phyloP scores from a whole-genome alignment of 2,888 invertebrate species.

The Lycocerus yunnanus region DNA sequence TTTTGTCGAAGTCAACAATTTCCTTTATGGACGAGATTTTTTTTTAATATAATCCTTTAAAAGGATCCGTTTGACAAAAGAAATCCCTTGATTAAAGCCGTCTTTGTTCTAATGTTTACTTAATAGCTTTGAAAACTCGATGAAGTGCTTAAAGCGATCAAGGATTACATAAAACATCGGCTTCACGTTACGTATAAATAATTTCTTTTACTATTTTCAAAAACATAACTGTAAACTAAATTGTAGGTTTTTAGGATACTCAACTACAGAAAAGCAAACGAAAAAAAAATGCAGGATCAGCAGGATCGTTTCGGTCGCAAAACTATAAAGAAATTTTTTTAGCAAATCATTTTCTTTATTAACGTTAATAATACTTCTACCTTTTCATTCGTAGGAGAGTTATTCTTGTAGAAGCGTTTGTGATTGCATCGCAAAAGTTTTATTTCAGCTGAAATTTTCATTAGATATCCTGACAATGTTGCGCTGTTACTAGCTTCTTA shows the following conservation, averaged over 20 bases:
- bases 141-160: neutral
- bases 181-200: neutral
- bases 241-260: too few species aligned
- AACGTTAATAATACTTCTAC: neutral
- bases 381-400: neutral
- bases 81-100: neutral
- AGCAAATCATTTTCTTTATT: neutral
- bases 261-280: too few species aligned
- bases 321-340: neutral
- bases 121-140: neutral
- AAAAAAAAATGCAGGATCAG: neutral
- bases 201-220: neutral
- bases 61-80: neutral
- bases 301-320: neutral
- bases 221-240: neutral
- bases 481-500: neutral
- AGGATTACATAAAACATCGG: neutral
- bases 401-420: neutral
- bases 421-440: neutral
- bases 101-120: neutral
- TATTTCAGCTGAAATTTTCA: neutral
- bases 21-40: neutral
- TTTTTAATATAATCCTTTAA: neutral
- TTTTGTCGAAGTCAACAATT: neutral
- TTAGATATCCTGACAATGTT: neutral